phyloP scores from a whole-genome alignment of 2,888 invertebrate species.

The Branchinecta sandiegonensis region DNA sequence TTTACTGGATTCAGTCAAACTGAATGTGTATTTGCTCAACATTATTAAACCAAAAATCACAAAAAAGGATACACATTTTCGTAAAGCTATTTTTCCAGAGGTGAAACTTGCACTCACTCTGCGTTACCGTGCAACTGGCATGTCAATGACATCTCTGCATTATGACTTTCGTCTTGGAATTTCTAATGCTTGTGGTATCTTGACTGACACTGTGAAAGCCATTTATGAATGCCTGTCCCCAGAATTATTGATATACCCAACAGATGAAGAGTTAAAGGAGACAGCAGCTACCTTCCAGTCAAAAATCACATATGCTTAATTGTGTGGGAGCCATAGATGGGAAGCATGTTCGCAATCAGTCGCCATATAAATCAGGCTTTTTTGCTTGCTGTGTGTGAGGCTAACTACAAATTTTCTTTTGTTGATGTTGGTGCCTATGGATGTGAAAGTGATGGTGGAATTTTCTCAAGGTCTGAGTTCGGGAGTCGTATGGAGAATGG shows the following conservation, averaged over 20 bases:
- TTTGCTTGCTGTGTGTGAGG: too few species aligned
- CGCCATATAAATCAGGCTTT: conserved; percentile 1
- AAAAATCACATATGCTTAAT: conserved; percentile 3
- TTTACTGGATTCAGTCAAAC: background rate
- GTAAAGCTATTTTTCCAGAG: background rate
- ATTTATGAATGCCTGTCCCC: conserved; percentile 10
- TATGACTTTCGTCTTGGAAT: background rate
- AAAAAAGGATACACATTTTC: background rate
- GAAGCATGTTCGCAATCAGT: background rate
- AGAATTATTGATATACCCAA: background rate
- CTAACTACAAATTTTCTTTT: too few species aligned
- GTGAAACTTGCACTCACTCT: background rate
- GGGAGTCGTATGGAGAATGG: too few species aligned
- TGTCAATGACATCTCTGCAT: too few species aligned
- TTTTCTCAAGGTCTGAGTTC: too few species aligned
- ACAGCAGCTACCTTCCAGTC: too few species aligned
- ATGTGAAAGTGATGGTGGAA: too few species aligned
- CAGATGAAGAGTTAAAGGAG: background rate
- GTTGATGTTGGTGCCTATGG: too few species aligned
- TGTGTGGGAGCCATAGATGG: background rate
- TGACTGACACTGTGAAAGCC: conserved; percentile 1
- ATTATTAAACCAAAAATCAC: background rate
- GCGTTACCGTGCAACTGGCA: background rate
- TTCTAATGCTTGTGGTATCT: background rate
- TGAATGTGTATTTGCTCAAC: background rate